These are phyloP conservation scores for Pelusios castaneus DNA, from an alignment of 2,113 vertebrate species.

Conservation along the genomic window DNA sequence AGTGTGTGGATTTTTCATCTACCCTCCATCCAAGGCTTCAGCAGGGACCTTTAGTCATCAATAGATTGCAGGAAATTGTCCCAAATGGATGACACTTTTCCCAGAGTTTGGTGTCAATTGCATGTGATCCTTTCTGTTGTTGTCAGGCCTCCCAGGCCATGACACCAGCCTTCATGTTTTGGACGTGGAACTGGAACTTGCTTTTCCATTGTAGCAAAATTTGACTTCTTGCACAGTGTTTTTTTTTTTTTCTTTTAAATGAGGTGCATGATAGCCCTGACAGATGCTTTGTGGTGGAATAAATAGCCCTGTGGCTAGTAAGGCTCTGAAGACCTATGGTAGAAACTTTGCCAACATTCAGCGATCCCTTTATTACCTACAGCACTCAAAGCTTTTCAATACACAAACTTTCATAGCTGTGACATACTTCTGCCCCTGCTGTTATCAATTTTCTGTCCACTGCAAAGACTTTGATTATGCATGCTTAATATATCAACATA, in stretches of 20 bases:
- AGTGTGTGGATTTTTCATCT: neutral
- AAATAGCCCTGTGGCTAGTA: neutral
- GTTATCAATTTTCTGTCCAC: constrained; percentile 51
- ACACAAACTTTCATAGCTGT: constrained; percentile 40
- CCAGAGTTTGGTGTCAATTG: neutral
- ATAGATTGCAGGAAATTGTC: neutral
- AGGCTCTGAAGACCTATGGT: neutral
- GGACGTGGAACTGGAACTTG: neutral
- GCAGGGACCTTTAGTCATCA: neutral
- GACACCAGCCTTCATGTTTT: neutral
- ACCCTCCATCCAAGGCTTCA: neutral
- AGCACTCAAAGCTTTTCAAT: constrained; percentile 25
- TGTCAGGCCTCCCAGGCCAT: neutral
- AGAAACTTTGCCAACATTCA: constrained; percentile 9
- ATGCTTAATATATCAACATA: constrained; percentile 57
- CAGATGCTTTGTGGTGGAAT: constrained; percentile 7
- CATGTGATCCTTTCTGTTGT: neutral
- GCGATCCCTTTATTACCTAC: neutral
- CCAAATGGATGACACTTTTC: neutral
- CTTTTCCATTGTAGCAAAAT: neutral
- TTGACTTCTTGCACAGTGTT: neutral
- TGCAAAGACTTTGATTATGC: constrained; percentile 58
- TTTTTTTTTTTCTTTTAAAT: neutral
- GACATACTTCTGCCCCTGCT: neutral
- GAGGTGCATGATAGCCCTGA: accelerated